Evolutionary conservation across 2,888 invertebrate species (phyloP).

Genomic region (Thelaira solivaga): DNA sequence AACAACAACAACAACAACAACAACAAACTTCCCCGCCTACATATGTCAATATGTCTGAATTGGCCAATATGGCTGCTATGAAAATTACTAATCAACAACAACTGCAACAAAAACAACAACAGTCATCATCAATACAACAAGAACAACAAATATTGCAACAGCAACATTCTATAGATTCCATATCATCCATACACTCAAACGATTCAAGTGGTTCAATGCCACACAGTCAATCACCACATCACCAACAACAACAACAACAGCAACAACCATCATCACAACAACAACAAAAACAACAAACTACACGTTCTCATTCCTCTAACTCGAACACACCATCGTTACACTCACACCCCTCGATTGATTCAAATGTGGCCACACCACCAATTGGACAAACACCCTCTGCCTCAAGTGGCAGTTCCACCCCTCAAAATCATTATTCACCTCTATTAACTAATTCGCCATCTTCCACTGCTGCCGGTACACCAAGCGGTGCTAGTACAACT

Average conservation of each 20-base stretch:
- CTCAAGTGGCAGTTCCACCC: slow-evolving; percentile 76
- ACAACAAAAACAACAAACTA: slow-evolving; percentile 55
- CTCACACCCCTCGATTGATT: slow-evolving; percentile 75
- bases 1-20: slow-evolving; percentile 59
- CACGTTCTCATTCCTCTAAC: slow-evolving; percentile 73
- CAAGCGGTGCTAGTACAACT: slow-evolving; percentile 72
- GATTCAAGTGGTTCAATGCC: slow-evolving; percentile 68
- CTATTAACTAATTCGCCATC: slow-evolving; percentile 76
- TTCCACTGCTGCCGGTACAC: slow-evolving; percentile 73
- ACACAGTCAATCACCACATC: slow-evolving; percentile 60
- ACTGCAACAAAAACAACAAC: slow-evolving; percentile 65
- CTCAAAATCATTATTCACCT: slow-evolving; percentile 77
- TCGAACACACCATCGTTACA: slow-evolving; percentile 72
- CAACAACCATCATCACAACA: slow-evolving; percentile 55
- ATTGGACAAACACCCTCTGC: slow-evolving; percentile 71
- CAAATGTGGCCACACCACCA: slow-evolving; percentile 71
- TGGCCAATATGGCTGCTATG: slow-evolving; percentile 88
- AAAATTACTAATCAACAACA: slow-evolving; percentile 81
- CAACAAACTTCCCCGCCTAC: slow-evolving; percentile 81
- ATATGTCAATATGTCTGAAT: slow-evolving; percentile 94
- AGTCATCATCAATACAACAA: slow-evolving; percentile 41
- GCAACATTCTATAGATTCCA: slow-evolving; percentile 78
- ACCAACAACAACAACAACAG: slow-evolving; percentile 64
- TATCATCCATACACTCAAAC: slow-evolving; percentile 74
- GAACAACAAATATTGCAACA: slow-evolving; percentile 77